Evolutionary conservation across 2,797 vertebrate genomes (phyloP).

Genomic region (Arnoldichthys spilopterus): DNA sequence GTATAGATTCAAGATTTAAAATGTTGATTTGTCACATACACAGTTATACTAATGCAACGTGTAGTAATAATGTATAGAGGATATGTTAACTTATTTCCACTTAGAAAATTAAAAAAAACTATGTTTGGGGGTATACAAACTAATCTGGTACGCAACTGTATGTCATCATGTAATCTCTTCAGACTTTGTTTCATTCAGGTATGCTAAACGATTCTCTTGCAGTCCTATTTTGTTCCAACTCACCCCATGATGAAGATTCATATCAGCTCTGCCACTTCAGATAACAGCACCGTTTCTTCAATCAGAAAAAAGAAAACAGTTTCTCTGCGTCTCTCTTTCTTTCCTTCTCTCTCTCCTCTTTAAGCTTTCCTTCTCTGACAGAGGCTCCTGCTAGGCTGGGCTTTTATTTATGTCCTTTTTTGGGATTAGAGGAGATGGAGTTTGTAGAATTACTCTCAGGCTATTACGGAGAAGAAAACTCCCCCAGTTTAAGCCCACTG

Average conservation of each 20-base stretch:
- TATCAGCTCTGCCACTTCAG: conserved; percentile 15
- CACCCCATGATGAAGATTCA: conserved; percentile 59
- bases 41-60: too few relatives aligned
- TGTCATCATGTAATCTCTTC: conserved; percentile 11
- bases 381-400: conserved; percentile 42
- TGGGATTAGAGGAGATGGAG: conserved; percentile 61
- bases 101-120: neutral
- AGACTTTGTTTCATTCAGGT: neutral
- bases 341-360: conserved; percentile 35
- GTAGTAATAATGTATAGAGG: too few relatives aligned
- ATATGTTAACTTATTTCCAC: neutral
- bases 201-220: conserved; percentile 10
- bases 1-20: too few relatives aligned
- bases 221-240: conserved; percentile 33
- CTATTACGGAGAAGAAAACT: conserved; percentile 44
- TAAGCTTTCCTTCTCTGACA: conserved; percentile 51
- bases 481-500: conserved; percentile 16
- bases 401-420: conserved; percentile 65
- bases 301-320: conserved; percentile 20
- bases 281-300: conserved; percentile 13
- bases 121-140: too few relatives aligned
- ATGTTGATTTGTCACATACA: too few relatives aligned
- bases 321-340: conserved; percentile 19
- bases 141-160: neutral
- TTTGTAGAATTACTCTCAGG: conserved; percentile 46